phyloP scores from a whole-genome alignment of 2,113 vertebrate species.

The Piaya cayana region DNA sequence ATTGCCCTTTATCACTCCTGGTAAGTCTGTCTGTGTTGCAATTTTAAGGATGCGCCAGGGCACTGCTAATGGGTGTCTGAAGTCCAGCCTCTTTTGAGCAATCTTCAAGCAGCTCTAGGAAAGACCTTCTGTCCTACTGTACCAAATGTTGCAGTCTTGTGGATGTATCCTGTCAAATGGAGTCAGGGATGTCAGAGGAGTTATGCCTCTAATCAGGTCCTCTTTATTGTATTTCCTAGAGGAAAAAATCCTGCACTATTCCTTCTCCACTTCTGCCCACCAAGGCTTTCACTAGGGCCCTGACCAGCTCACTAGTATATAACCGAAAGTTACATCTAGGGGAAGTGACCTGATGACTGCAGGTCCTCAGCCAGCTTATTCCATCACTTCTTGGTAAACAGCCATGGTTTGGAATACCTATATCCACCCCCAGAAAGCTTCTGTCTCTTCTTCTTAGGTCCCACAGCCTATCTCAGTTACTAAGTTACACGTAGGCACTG shows the following conservation, averaged over 20 bases:
- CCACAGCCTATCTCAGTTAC: neutral
- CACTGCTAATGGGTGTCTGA: neutral
- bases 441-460: neutral
- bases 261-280: neutral
- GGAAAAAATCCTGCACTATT: neutral
- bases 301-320: neutral
- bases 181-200: neutral
- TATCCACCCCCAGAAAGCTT: neutral
- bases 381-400: neutral
- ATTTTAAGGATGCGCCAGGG: neutral
- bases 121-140: neutral
- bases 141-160: too few relatives aligned
- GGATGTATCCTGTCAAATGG: neutral
- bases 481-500: neutral
- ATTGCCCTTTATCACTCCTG: neutral
- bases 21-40: neutral
- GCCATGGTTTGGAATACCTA: neutral
- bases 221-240: neutral
- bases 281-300: neutral
- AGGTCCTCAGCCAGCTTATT: neutral
- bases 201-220: neutral
- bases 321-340: neutral
- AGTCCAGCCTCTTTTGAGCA: neutral
- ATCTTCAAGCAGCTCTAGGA: neutral
- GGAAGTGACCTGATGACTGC: neutral